Conservation (phyloP, 2,113 vertebrate genomes). For the Stictonetta naevosa region DNA sequence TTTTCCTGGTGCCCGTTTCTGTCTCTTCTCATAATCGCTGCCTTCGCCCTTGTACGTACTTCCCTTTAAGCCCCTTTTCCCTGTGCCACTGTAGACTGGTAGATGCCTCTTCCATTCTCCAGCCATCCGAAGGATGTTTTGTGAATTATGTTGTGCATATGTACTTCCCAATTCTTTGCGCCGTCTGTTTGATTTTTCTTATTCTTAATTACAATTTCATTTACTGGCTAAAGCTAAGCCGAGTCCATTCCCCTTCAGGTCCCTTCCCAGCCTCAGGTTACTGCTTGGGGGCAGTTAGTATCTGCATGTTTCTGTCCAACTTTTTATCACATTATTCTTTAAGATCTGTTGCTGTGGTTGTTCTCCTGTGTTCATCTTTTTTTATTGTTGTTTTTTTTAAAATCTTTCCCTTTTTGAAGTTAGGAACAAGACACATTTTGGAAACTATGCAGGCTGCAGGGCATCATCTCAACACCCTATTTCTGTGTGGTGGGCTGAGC, state of each 20-base stretch:
- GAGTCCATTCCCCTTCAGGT: not conserved
- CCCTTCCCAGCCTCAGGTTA: not conserved
- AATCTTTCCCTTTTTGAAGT: constrained; percentile 68
- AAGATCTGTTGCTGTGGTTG: not conserved
- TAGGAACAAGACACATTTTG: constrained; percentile 92
- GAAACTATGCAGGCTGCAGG: constrained; percentile 88
- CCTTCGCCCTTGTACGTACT: not conserved
- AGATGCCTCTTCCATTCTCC: not conserved
- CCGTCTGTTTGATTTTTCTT: not conserved
- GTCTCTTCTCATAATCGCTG: not conserved
- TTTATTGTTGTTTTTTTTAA: not conserved
- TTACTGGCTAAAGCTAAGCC: not conserved
- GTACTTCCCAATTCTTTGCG: not conserved
- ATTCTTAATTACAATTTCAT: not conserved
- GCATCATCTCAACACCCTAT: constrained; percentile 87
- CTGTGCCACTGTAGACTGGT: no score
- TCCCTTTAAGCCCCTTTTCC: not conserved
- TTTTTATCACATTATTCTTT: not conserved
- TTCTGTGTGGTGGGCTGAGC: constrained; percentile 94
- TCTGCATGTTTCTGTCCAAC: not conserved
- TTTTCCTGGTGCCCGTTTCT: not conserved
- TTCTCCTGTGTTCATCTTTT: constrained; percentile 1
- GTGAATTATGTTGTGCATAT: not conserved
- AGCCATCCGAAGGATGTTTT: not conserved
- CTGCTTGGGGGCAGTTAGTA: not conserved